Evolutionary conservation across 2,797 vertebrate genomes (phyloP), one percentile per base, ranked within the genome.

Genomic region (Nyctalus aviator): DNA sequence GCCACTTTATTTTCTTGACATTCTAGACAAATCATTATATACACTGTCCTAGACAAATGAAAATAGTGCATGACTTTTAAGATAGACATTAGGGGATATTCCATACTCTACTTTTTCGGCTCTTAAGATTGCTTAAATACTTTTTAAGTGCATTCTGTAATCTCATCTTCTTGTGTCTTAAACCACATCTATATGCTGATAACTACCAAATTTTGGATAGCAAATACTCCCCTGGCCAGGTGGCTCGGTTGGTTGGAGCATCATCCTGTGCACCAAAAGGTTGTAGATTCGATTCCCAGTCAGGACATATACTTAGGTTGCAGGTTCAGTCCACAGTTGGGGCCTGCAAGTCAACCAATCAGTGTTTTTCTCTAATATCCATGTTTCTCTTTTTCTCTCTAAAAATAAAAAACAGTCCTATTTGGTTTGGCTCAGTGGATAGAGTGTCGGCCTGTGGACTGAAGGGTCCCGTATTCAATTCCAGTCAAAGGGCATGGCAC

Each of bases 11-110:
- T 68, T 57, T 78, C 37, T 89, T 18, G 48, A 57, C 13, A 59
- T 95, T 92, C 79, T 48, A 13, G 23, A 37, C 23, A 73, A 83
- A 78, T 88, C 71, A 83, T 32, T 84, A 66, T 53, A 44, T 91
- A 46, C 21, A 71, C 72, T 78, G 87, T 48, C 55, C 37, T 78
- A 72, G 44, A 77, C 62, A 87, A 53, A n/a, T 64, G 53, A 88
- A 75, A 92, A 73, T 84, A 48, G 14, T 79, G 55, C 15, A 5
- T 76, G 27, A 88, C 32, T 83, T 59, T 84, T 15, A 94, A 77
- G 72, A 50, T 48, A 71, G 32, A 77, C 32, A 32, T 72, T 72
- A 64, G 66, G 79, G 32, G 32, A 79, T 87, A 72, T 75, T 30
- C 46, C 35, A 55, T 53, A 25, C 30, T 75, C 30, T 17, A 6